Conservation (phyloP, 2,888 invertebrate species). For the Gryllus longicercus region DNA sequence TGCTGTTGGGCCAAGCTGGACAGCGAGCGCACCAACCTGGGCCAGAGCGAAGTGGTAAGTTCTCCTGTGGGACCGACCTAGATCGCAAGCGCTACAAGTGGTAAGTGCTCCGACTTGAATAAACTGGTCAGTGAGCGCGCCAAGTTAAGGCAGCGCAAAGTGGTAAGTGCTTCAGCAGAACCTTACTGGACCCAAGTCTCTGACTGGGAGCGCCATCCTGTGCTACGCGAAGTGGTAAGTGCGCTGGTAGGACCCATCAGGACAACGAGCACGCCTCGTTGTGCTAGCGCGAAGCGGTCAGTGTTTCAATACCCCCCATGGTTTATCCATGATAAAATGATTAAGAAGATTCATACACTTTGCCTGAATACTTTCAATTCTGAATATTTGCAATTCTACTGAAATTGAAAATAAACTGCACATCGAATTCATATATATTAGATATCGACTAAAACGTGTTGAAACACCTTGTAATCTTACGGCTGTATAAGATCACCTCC, state of each 20-base stretch:
- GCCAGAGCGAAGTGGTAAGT: conserved; percentile 51
- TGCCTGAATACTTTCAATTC: too few relatives aligned
- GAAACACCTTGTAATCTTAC: too few relatives aligned
- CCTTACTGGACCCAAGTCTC: conserved; percentile 65
- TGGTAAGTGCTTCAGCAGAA: conserved; percentile 69
- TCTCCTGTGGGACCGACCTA: conserved; percentile 74
- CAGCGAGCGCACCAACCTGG: conserved; percentile 54
- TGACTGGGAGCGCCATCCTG: conserved; percentile 68
- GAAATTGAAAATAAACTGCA: too few relatives aligned
- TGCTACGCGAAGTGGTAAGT: conserved; percentile 78
- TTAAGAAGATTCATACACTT: too few relatives aligned
- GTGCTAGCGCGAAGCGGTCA: conserved; percentile 75
- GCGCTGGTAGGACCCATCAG: conserved; percentile 58
- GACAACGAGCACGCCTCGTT: conserved; percentile 79
- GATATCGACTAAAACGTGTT: too few relatives aligned
- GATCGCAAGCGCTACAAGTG: conserved; percentile 61
- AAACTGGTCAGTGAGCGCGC: conserved; percentile 48
- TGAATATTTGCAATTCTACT: too few relatives aligned
- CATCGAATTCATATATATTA: too few relatives aligned
- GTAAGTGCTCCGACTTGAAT: too few relatives aligned
- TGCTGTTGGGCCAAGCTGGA: too few relatives aligned
- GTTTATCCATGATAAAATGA: too few relatives aligned
- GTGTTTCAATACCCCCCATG: conserved; percentile 41
- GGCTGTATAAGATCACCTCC: too few relatives aligned
- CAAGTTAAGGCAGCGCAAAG: conserved; percentile 73